phyloP scores from a whole-genome alignment of 2,888 invertebrate genomes.

The Apomyelois bistriatella region DNA sequence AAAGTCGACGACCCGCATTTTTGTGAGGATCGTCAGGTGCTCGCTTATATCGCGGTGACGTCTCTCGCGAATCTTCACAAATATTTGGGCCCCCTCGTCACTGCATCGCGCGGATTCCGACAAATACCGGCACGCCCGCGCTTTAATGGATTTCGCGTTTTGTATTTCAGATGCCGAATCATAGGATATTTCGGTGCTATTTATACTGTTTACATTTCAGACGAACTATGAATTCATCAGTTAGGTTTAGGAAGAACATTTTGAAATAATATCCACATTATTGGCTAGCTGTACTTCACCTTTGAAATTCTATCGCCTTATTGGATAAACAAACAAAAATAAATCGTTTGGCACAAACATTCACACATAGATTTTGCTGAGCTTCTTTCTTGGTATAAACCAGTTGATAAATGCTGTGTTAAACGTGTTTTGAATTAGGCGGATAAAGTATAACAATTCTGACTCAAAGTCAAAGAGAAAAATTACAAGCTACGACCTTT shows the following conservation, averaged over 20 bases:
- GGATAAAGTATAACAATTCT: too few relatives aligned
- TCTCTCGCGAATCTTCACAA: constrained; percentile 3
- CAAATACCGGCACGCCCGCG: constrained; percentile 6
- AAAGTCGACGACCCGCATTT: constrained; percentile 44
- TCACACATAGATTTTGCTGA: too few relatives aligned
- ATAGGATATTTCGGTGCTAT: constrained; percentile 33
- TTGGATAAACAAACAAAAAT: too few relatives aligned
- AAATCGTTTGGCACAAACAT: too few relatives aligned
- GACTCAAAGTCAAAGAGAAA: too few relatives aligned
- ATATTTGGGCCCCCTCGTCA: constrained; percentile 11
- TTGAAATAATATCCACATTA: too few relatives aligned
- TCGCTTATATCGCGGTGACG: constrained; percentile 22
- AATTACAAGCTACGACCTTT: too few relatives aligned
- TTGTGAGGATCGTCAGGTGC: constrained; percentile 33
- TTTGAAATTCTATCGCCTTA: too few relatives aligned
- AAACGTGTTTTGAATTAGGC: too few relatives aligned
- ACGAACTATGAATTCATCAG: constrained; percentile 28
- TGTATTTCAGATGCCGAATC: constrained; percentile 5
- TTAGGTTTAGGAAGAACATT: not conserved
- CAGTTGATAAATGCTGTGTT: too few relatives aligned
- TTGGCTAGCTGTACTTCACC: too few relatives aligned
- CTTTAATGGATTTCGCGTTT: constrained; percentile 24
- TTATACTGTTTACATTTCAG: constrained; percentile 35
- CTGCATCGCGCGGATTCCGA: constrained; percentile 7
- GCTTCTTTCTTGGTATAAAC: too few relatives aligned